Evolutionary conservation across 2,888 invertebrate species (phyloP).

Genomic region (Caenorhabditis macrosperma): DNA sequence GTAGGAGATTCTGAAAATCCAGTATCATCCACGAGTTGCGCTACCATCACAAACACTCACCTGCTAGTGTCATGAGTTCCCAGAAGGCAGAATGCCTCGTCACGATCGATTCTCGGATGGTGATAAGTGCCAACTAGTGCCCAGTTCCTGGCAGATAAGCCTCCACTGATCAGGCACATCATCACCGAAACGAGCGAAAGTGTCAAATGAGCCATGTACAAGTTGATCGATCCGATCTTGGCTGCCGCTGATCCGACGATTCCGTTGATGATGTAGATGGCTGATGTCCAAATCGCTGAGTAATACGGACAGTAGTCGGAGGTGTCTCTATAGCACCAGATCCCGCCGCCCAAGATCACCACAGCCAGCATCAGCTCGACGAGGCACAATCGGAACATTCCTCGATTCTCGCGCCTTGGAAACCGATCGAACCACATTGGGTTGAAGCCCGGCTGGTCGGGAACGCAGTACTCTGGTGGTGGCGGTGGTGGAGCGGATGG

Average conservation of each 20-base stretch:
- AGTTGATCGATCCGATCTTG: conserved; percentile 71
- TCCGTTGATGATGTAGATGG: conserved; percentile 72
- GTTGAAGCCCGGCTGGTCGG: conserved; percentile 64
- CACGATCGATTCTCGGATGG: conserved; percentile 74
- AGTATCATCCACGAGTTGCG: no score
- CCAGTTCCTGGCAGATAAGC: conserved; percentile 75
- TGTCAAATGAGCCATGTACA: conserved; percentile 77
- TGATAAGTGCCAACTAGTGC: conserved; percentile 73
- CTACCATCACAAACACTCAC: no score
- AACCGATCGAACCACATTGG: conserved; percentile 77
- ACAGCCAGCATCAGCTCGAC: conserved; percentile 74
- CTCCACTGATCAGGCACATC: conserved; percentile 75
- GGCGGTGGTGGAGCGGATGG: conserved; percentile 68
- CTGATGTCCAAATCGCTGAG: conserved; percentile 78
- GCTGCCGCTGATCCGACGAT: conserved; percentile 69
- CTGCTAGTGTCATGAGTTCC: conserved; percentile 76
- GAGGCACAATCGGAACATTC: conserved; percentile 77
- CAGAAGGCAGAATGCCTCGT: conserved; percentile 76
- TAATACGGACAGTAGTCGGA: conserved; percentile 79
- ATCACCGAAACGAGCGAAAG: conserved; percentile 77
- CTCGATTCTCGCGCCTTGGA: conserved; percentile 76
- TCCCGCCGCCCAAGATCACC: conserved; percentile 75
- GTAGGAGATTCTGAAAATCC: conserved; percentile 74
- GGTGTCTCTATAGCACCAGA: conserved; percentile 78
- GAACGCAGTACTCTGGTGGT: conserved; percentile 61